These are phyloP conservation scores for Notothenia coriiceps DNA, from an alignment of 2,113 vertebrate genomes.

Conservation along the genomic window DNA sequence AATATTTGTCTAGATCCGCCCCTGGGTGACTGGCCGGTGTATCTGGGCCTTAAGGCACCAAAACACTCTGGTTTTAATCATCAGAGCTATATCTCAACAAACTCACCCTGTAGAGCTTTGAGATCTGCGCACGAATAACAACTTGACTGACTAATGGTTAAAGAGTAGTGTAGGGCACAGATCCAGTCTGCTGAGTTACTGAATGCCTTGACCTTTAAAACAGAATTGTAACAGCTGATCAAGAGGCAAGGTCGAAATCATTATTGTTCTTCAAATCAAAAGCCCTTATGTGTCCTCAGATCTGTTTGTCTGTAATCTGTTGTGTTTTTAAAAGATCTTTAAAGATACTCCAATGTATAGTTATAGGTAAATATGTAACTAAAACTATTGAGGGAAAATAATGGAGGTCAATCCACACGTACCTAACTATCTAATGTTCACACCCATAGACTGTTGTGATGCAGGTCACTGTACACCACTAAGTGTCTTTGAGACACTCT, in stretches of 20 bases:
- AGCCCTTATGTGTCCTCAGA: background rate
- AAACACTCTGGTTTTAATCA: slow-evolving; percentile 1
- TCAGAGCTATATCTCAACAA: background rate
- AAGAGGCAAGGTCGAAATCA: slow-evolving; percentile 22
- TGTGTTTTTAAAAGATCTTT: too few relatives aligned
- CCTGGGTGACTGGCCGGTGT: too few relatives aligned
- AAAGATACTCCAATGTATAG: too few relatives aligned
- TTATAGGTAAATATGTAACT: slow-evolving; percentile 5
- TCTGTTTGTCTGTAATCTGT: background rate
- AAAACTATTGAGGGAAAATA: background rate
- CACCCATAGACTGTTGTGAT: background rate
- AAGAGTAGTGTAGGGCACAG: background rate
- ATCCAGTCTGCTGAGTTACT: background rate
- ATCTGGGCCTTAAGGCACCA: too few relatives aligned
- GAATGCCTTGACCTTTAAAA: slow-evolving; percentile 26
- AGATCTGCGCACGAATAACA: slow-evolving; percentile 4
- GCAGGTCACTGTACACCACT: background rate
- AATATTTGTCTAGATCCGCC: too few relatives aligned
- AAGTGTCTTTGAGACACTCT: background rate
- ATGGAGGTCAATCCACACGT: background rate
- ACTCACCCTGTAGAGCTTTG: background rate
- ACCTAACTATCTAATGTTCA: background rate
- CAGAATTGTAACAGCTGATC: background rate
- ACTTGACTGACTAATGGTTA: slow-evolving; percentile 7
- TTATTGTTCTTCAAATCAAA: slow-evolving; percentile 22